These are phyloP conservation scores for Gracilinanus agilis DNA, from an alignment of 2,113 vertebrate species.

Conservation along the genomic window DNA sequence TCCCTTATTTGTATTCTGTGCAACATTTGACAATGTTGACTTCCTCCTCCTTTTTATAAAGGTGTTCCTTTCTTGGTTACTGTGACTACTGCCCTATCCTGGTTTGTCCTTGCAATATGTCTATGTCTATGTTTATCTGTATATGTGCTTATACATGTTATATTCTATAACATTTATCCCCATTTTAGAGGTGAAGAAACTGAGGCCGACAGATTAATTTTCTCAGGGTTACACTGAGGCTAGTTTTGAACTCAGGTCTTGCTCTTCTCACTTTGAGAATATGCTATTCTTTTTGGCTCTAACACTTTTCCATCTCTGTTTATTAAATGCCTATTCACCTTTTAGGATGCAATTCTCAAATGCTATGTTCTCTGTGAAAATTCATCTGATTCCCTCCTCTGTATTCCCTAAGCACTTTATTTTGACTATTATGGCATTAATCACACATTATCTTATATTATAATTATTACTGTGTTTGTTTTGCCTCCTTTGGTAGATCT, in stretches of 20 bases:
- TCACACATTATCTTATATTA: neutral
- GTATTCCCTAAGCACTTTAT: neutral
- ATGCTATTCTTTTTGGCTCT: neutral
- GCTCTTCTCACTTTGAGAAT: neutral
- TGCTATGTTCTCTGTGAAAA: neutral
- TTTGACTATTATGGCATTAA: neutral
- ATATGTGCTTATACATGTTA: neutral
- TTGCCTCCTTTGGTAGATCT: neutral
- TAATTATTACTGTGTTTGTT: neutral
- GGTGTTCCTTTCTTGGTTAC: too few relatives aligned
- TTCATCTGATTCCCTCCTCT: neutral
- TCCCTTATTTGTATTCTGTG: neutral
- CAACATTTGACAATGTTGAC: neutral
- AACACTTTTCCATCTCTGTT: neutral
- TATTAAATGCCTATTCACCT: neutral
- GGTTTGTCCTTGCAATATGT: too few relatives aligned
- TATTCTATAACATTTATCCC: neutral
- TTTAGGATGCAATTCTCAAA: neutral
- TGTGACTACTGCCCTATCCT: too few relatives aligned
- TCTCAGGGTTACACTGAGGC: too few relatives aligned
- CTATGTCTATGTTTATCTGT: neutral
- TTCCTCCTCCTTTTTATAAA: too few relatives aligned
- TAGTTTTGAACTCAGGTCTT: neutral
- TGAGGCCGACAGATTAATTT: neutral
- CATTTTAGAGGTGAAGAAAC: neutral